phyloP scores from a whole-genome alignment of 2,113 vertebrate species.

The Scortum barcoo region DNA sequence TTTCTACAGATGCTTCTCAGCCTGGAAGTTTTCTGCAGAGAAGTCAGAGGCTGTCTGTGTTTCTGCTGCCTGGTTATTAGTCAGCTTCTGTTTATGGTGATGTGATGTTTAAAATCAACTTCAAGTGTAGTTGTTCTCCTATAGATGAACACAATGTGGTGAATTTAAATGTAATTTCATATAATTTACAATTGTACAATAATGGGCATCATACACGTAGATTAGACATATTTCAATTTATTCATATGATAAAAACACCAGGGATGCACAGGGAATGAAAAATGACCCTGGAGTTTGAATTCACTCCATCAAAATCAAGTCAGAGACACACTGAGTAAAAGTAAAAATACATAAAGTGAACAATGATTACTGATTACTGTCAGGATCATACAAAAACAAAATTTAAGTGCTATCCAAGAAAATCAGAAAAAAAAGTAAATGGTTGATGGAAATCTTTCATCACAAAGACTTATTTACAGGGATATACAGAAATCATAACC shows the following conservation, averaged over 20 bases:
- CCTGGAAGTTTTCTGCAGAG: too few relatives aligned
- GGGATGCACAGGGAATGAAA: neutral
- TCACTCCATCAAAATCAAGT: neutral
- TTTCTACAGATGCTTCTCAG: too few relatives aligned
- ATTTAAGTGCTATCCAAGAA: neutral
- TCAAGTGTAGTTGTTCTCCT: neutral
- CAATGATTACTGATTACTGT: neutral
- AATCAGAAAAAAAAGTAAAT: neutral
- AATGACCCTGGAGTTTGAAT: neutral
- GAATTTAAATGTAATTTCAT: neutral
- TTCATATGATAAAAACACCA: neutral
- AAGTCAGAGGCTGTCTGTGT: too few relatives aligned
- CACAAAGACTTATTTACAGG: neutral
- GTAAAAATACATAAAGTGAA: neutral
- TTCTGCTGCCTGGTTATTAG: too few relatives aligned
- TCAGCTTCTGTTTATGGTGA: too few relatives aligned
- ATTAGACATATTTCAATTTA: neutral
- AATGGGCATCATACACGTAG: neutral
- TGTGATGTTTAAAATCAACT: neutral
- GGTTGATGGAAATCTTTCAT: too few relatives aligned
- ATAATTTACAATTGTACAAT: neutral
- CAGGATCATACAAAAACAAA: neutral
- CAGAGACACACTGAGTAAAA: neutral
- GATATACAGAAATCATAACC: too few relatives aligned
- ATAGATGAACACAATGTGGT: too few relatives aligned